These are phyloP conservation scores for Calonectris borealis DNA, from an alignment of 2,113 vertebrate genomes.

Conservation along the genomic window DNA sequence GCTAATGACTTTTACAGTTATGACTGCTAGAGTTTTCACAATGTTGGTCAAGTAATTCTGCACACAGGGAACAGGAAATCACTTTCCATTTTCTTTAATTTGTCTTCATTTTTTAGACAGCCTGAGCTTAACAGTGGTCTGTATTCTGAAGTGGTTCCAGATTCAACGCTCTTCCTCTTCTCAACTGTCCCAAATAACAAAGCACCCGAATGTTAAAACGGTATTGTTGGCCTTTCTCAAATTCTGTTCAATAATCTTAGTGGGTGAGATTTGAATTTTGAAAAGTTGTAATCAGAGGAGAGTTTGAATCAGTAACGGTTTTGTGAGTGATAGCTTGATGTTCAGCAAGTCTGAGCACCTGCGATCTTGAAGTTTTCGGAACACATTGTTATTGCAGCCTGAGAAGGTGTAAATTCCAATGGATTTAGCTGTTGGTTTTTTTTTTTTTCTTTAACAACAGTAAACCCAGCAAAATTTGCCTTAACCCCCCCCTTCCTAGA, in stretches of 20 bases:
- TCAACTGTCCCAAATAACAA: background rate
- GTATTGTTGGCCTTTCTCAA: background rate
- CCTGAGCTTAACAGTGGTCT: background rate
- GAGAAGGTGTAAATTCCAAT: background rate
- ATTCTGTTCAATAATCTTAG: background rate
- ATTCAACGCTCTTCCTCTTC: background rate
- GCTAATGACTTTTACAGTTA: conserved; percentile 22
- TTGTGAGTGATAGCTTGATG: background rate
- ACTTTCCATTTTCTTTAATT: conserved; percentile 34
- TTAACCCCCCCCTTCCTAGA: background rate
- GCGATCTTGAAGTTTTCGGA: background rate
- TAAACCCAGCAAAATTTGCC: background rate
- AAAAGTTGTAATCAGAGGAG: background rate
- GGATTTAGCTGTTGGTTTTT: background rate
- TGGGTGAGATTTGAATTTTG: background rate
- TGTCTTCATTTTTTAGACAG: conserved; percentile 35
- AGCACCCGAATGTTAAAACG: background rate
- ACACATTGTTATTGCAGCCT: background rate
- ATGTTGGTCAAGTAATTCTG: background rate
- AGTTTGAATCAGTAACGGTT: background rate
- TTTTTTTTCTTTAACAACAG: background rate
- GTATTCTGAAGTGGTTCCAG: background rate
- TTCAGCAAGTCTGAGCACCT: background rate
- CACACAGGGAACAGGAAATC: conserved; percentile 10
- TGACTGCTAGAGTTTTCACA: background rate